Evolutionary conservation across 2,113 vertebrate genomes (phyloP).

Genomic region (Oreotrochilus melanogaster): DNA sequence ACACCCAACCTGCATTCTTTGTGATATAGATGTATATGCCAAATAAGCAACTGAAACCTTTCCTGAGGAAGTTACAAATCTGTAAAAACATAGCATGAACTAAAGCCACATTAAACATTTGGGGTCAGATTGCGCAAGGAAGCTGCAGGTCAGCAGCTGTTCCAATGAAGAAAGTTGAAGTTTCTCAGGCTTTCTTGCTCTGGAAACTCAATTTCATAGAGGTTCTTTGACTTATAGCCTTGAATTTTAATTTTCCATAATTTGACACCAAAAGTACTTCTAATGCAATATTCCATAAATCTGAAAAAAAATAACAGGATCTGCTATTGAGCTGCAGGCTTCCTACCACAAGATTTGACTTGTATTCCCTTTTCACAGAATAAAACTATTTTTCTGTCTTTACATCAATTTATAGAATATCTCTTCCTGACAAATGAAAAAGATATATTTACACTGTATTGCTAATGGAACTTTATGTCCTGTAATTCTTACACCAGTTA

Average conservation of each 20-base stretch:
- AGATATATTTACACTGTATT: background rate
- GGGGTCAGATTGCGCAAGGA: background rate
- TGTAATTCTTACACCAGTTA: background rate
- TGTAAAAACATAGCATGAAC: background rate
- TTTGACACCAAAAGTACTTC: background rate
- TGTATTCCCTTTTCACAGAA: background rate
- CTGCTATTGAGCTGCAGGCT: background rate
- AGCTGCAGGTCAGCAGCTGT: background rate
- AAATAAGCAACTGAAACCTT: slow-evolving; percentile 46
- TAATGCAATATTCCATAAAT: background rate
- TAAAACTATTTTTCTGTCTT: background rate
- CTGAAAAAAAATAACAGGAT: background rate
- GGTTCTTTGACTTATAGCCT: background rate
- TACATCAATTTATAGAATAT: background rate
- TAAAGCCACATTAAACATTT: background rate
- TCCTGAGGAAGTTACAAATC: slow-evolving; percentile 36
- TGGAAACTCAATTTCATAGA: background rate
- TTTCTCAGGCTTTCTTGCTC: background rate
- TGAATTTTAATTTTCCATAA: slow-evolving; percentile 15
- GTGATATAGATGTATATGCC: slow-evolving; percentile 20
- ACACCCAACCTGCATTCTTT: background rate
- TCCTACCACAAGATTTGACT: background rate
- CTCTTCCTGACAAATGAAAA: background rate
- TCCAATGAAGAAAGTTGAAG: background rate
- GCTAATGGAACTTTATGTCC: background rate